Percentiles rank a stretch among this genome's conserved stretches.
These are phyloP conservation scores for Capitulum mitella DNA, from an alignment of 2,888 invertebrate genomes.

Conservation along the genomic window DNA sequence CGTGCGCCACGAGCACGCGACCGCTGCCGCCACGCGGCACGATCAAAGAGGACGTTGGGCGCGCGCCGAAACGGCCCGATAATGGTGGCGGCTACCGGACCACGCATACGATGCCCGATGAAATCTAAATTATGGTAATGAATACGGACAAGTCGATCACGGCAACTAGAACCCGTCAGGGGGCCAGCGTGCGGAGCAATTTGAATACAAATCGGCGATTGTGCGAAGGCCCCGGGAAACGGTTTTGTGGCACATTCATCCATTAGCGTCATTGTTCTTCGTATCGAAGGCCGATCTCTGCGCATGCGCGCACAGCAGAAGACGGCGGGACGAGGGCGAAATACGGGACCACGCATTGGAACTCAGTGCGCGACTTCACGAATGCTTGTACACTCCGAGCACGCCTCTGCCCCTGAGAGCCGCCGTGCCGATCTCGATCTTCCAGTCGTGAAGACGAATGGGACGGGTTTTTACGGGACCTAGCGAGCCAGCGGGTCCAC, in stretches of 20 bases:
- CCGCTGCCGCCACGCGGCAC: slow-evolving; percentile 1
- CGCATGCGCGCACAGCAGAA: no score
- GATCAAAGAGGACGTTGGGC: not conserved
- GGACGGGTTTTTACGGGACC: no score
- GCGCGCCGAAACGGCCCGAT: not conserved
- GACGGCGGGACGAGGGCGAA: no score
- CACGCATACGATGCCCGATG: not conserved
- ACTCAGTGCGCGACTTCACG: no score
- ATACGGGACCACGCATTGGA: no score
- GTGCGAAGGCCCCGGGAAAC: not conserved
- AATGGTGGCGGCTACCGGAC: not conserved
- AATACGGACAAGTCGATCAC: not conserved
- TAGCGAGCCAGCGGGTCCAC: no score
- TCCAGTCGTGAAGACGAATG: no score
- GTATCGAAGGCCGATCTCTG: no score
- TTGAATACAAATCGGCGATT: not conserved
- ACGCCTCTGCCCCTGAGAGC: no score
- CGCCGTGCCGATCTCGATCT: no score
- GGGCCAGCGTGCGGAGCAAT: not conserved
- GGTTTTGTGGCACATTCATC: not conserved
- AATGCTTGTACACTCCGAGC: no score
- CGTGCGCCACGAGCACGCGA: not conserved
- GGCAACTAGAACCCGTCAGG: not conserved
- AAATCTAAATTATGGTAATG: not conserved
- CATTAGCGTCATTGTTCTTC: no score